Conservation (phyloP, 1,140 invertebrate genomes). For the Microplitis demolitor region DNA sequence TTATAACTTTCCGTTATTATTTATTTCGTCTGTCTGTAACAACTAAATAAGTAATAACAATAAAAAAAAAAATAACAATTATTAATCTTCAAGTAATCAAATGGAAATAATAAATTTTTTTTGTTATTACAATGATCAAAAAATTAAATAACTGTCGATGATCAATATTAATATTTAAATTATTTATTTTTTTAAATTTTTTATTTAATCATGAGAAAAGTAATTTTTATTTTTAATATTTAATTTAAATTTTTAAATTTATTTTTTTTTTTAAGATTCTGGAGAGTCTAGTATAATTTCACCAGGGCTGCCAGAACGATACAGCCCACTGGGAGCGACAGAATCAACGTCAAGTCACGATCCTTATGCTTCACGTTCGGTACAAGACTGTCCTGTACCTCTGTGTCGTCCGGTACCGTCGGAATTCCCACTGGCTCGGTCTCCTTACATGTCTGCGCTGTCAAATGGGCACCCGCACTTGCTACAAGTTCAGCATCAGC, state of each 20-base stretch:
- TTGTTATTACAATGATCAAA: too few relatives aligned
- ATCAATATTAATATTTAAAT: background rate
- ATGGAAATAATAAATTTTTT: too few relatives aligned
- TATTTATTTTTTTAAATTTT: too few relatives aligned
- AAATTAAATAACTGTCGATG: too few relatives aligned
- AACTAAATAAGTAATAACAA: slow-evolving; percentile 16
- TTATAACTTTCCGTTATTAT: slow-evolving; percentile 14
- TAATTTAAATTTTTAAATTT: background rate
- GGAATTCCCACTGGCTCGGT: slow-evolving; percentile 52
- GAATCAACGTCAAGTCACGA: slow-evolving; percentile 55
- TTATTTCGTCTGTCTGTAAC: background rate
- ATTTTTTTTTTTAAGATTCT: slow-evolving; percentile 45
- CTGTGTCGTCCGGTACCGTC: slow-evolving; percentile 53
- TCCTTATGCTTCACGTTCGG: slow-evolving; percentile 52
- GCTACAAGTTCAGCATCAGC: slow-evolving; percentile 49
- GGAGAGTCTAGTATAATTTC: slow-evolving; percentile 59
- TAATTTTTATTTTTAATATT: background rate
- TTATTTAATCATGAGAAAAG: background rate
- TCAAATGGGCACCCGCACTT: slow-evolving; percentile 56
- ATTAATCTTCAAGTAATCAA: too few relatives aligned
- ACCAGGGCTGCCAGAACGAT: slow-evolving; percentile 57
- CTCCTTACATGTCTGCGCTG: slow-evolving; percentile 54
- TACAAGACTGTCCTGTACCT: slow-evolving; percentile 52
- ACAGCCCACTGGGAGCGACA: slow-evolving; percentile 53
- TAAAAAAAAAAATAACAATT: background rate